Base-by-base conservation (phyloP, 2,888 invertebrate genomes). In the Acleris laterana region DNA sequence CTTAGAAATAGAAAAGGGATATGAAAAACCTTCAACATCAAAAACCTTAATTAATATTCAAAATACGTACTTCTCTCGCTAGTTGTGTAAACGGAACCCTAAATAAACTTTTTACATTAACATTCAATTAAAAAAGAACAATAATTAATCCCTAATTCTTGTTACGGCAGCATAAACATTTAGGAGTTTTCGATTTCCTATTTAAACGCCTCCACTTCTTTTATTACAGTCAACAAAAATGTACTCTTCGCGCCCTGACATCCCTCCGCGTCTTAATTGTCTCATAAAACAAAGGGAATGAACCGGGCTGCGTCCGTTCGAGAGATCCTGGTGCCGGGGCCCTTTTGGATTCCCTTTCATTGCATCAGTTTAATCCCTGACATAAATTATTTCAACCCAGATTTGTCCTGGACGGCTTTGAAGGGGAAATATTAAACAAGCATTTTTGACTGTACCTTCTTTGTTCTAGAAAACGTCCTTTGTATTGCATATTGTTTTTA, bases 281-380 rank as follows among this genome's bases (percentile, higher is more conserved):
- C 85, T 81, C 85, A 83, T 87, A 85, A 87, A 88, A 87, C 85
- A 87, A 85, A 83, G 79, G 75, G 84, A 84, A 87, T 83, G 80
- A 85, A 84, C 81, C 82, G 81, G 84, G 82, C 77, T 76, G 50
- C 68, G 75, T 73, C 69, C 73, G 73, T 72, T 74, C 69, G 60
- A 73, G 73, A 73, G 70, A 67, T 77, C 77, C 74, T 75, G 72
- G 75, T 73, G 69, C 72, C 72, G 70, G 68, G 73, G 71, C 76
- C 74, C 75, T 74, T 79, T 74, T 71, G 74, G 74, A 80, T 76
- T 78, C 74, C 57, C 75, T 77, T 79, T 78, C 75, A 78, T 77
- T 73, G 72, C 74, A 73, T 77, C 76, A 74, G 73, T 72, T 77
- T 80, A 80, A 81, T 79, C 77, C 74, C 67, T 69, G 71, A 73